Conservation (phyloP, 92 coral and sea anemone species). For the Epizoanthus stellaris region DNA sequence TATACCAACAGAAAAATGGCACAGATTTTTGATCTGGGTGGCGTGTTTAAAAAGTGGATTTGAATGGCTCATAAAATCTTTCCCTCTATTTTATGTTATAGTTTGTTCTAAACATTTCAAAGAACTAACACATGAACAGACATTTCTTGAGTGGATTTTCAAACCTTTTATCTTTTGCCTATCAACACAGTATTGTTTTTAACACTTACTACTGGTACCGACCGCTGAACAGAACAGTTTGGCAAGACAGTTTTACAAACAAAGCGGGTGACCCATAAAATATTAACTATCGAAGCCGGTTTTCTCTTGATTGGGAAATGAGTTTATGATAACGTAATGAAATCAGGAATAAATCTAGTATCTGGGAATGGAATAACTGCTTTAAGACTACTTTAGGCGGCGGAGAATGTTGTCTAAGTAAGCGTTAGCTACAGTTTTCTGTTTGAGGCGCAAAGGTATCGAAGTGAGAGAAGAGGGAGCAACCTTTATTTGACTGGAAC, state of each 20-base stretch:
- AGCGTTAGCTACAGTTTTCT: too few relatives aligned
- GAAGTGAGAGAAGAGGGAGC: not conserved
- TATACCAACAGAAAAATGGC: too few relatives aligned
- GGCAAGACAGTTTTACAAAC: constrained; percentile 16
- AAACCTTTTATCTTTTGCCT: not conserved
- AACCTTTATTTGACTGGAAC: constrained; percentile 8
- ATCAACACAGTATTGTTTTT: constrained; percentile 7
- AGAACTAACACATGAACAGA: not conserved
- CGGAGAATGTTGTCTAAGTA: not conserved
- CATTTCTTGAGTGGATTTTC: not conserved
- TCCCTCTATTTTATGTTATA: not conserved
- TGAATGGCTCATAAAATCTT: too few relatives aligned
- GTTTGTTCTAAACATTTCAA: not conserved
- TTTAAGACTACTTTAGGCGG: not conserved
- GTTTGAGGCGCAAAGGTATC: not conserved
- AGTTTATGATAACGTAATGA: constrained; percentile 28
- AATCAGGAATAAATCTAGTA: not conserved
- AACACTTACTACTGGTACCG: constrained; percentile 29
- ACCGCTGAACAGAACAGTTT: constrained; percentile 29
- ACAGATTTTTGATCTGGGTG: too few relatives aligned
- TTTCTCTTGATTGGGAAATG: constrained; percentile 23
- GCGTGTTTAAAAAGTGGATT: too few relatives aligned
- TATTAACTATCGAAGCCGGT: constrained; percentile 27
- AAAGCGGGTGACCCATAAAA: constrained; percentile 30
- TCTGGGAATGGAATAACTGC: not conserved